A percentile compares a stretch with the other conserved stretches of the same genome.
These are phyloP conservation scores for Polypedilum vanderplanki DNA, from an alignment of 1,140 invertebrate species.

Conservation along the genomic window DNA sequence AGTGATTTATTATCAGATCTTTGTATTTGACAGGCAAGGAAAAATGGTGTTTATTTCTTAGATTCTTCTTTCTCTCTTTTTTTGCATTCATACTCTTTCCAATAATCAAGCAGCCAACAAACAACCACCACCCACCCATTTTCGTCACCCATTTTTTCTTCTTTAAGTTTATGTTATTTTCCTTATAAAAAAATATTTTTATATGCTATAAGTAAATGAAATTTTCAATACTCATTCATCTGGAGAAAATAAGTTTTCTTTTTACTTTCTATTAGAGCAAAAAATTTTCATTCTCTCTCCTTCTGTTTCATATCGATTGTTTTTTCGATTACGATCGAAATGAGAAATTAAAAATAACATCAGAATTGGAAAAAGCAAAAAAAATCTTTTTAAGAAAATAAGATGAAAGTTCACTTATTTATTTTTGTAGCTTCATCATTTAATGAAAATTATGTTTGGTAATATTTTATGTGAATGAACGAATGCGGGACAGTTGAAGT, in stretches of 20 bases:
- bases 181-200: neutral
- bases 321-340: neutral
- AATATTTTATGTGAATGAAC: no score
- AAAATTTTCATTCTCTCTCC: neutral
- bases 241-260: neutral
- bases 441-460: no score
- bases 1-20: slow-evolving; percentile 28
- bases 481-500: no score
- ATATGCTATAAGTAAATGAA: no score
- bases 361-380: no score
- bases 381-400: no score
- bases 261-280: no score
- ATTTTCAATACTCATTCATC: neutral
- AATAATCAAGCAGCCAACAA: no score
- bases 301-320: slow-evolving; percentile 18
- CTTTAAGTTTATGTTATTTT: neutral
- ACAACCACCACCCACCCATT: neutral
- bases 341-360: no score
- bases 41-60: slow-evolving; percentile 27
- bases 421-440: no score
- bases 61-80: neutral
- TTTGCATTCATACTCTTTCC: neutral
- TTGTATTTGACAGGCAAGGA: slow-evolving; percentile 22
- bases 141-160: neutral
- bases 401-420: no score